Conservation (phyloP, 35 echinoderm and acorn worm genomes). For the Antedon bifida region DNA sequence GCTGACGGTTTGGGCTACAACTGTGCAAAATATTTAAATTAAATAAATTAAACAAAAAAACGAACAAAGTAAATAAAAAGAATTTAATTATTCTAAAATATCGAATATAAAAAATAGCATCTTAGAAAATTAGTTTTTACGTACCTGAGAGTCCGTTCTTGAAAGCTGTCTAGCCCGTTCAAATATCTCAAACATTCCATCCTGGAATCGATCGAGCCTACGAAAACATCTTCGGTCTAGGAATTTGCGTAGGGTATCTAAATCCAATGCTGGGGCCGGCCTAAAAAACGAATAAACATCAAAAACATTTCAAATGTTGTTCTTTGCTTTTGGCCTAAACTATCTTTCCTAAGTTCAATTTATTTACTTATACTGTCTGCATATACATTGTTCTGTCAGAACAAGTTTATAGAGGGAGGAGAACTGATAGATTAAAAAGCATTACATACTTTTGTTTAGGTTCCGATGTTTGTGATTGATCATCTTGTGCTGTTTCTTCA, state of each 20-base stretch:
- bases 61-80: no score
- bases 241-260: constrained; percentile 71
- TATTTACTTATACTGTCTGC: no score
- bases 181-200: constrained; percentile 94
- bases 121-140: no score
- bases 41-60: no score
- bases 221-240: constrained; percentile 87
- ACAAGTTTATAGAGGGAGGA: background rate
- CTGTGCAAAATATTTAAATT: background rate
- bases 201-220: constrained; percentile 86
- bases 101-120: no score
- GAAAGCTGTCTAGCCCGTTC: constrained; percentile 70
- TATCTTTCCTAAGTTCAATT: no score
- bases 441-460: background rate
- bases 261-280: constrained; percentile 23
- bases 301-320: no score
- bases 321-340: no score
- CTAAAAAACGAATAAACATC: no score
- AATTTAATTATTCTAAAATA: no score
- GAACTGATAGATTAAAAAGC: background rate
- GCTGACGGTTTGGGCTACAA: background rate
- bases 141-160: constrained; percentile 98
- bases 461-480: background rate
- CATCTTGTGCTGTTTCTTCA: background rate
- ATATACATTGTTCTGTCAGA: no score